Percentiles rank a stretch among this genome's conserved stretches.
These are phyloP conservation scores for Phyllostomus discolor DNA, from an alignment of 2,113 vertebrate species.

Conservation along the genomic window DNA sequence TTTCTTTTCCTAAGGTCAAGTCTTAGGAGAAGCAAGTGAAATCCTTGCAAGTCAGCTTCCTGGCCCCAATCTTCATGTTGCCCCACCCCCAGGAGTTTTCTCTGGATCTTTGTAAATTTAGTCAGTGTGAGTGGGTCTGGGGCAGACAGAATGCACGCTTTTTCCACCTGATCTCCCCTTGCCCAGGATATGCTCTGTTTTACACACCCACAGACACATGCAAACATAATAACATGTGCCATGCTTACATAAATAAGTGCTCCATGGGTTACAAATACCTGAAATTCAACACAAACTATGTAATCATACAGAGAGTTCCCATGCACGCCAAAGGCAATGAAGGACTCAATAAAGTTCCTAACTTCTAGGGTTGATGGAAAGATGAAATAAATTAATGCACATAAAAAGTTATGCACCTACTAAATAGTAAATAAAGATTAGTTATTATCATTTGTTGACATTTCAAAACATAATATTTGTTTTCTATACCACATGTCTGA, in stretches of 20 bases:
- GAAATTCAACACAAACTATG: not conserved
- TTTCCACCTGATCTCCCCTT: not conserved
- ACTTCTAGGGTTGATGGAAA: conserved; percentile 5
- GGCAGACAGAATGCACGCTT: not conserved
- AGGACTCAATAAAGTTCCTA: conserved; percentile 1
- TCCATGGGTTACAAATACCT: not conserved
- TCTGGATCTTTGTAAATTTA: not conserved
- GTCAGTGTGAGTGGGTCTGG: not conserved
- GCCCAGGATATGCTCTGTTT: not conserved
- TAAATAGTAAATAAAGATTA: not conserved
- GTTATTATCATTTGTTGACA: not conserved
- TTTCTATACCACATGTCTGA: not conserved
- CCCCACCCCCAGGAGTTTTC: not conserved
- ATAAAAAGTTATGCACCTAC: not conserved
- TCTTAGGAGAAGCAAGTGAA: not conserved
- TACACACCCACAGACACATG: not conserved
- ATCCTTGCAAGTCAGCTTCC: not conserved
- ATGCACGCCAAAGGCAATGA: not conserved
- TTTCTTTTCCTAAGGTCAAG: not conserved
- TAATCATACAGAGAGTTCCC: not conserved
- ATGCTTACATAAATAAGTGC: not conserved
- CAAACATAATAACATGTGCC: not conserved
- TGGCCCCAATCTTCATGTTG: not conserved
- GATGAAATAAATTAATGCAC: not conserved
- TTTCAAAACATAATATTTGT: conserved; percentile 32